Evolutionary conservation across 2,113 vertebrate genomes (phyloP).

Genomic region (Aptenodytes forsteri): DNA sequence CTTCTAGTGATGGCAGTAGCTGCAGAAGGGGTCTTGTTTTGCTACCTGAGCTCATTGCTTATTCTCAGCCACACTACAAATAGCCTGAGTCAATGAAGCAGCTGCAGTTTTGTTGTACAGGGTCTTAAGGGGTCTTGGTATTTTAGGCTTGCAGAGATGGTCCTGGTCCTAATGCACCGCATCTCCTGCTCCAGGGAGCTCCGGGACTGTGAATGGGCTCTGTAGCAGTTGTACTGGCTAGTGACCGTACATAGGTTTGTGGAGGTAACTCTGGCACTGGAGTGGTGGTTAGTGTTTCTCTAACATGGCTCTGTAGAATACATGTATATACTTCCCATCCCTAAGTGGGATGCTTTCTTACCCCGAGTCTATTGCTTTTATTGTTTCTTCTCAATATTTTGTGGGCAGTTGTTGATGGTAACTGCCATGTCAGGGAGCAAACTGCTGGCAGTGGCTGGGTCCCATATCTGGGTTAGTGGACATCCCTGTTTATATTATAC

Average conservation of each 20-base stretch:
- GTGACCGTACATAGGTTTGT: background rate
- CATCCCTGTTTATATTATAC: background rate
- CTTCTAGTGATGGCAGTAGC: background rate
- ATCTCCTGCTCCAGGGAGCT: background rate
- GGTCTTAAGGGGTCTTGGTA: background rate
- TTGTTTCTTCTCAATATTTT: background rate
- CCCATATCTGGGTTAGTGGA: background rate
- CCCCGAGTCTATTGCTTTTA: background rate
- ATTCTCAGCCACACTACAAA: background rate
- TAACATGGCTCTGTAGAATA: rapidly evolving
- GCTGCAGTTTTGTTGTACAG: background rate
- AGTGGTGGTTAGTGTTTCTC: background rate
- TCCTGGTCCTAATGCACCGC: rapidly evolving
- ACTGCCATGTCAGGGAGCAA: rapidly evolving
- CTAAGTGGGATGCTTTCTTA: background rate
- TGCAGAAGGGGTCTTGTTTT: background rate
- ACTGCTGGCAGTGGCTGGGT: background rate
- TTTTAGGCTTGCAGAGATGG: background rate
- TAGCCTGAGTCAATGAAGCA: constrained; percentile 6
- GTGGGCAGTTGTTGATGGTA: background rate
- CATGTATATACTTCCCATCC: rapidly evolving
- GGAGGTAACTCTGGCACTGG: background rate
- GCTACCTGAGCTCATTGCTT: background rate
- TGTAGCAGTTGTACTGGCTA: background rate
- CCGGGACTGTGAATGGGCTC: rapidly evolving